phyloP scores from a whole-genome alignment of 2,888 invertebrate species.

The Tricholauxania praeusta region DNA sequence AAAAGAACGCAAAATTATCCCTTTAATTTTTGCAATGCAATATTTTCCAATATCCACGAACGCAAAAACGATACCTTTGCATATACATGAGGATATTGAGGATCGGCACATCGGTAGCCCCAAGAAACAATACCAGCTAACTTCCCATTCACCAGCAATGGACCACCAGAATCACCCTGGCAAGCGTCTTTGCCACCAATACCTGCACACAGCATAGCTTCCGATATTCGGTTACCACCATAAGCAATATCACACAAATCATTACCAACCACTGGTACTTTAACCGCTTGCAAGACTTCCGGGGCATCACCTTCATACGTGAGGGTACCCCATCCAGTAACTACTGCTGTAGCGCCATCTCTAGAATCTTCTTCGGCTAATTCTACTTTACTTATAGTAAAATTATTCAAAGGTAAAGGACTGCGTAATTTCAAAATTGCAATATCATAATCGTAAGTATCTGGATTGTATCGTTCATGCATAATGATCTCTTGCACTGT shows the following conservation, averaged over 20 bases:
- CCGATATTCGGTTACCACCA: constrained; percentile 47
- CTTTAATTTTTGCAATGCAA: constrained; percentile 20
- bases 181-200: constrained; percentile 55
- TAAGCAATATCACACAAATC: constrained; percentile 53
- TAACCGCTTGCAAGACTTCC: constrained; percentile 52
- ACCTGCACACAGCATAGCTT: constrained; percentile 59
- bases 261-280: constrained; percentile 54
- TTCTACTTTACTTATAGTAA: constrained; percentile 55
- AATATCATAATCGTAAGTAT: constrained; percentile 70
- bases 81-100: constrained; percentile 48
- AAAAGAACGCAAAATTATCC: constrained; percentile 2
- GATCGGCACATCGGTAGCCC: constrained; percentile 46
- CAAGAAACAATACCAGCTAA: constrained; percentile 49
- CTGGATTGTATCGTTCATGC: constrained; percentile 69
- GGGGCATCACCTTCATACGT: constrained; percentile 48
- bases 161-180: constrained; percentile 48
- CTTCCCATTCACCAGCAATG: constrained; percentile 40
- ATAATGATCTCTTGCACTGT: constrained; percentile 68
- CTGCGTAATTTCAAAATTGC: constrained; percentile 65
- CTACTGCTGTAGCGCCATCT: constrained; percentile 40
- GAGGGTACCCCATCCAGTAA: constrained; percentile 53
- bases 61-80: constrained; percentile 44
- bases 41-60: constrained; percentile 50
- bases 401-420: constrained; percentile 56
- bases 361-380: constrained; percentile 17